phyloP scores from a whole-genome alignment of 2,113 vertebrate species.

The Sterrhoptilus dennistouni region DNA sequence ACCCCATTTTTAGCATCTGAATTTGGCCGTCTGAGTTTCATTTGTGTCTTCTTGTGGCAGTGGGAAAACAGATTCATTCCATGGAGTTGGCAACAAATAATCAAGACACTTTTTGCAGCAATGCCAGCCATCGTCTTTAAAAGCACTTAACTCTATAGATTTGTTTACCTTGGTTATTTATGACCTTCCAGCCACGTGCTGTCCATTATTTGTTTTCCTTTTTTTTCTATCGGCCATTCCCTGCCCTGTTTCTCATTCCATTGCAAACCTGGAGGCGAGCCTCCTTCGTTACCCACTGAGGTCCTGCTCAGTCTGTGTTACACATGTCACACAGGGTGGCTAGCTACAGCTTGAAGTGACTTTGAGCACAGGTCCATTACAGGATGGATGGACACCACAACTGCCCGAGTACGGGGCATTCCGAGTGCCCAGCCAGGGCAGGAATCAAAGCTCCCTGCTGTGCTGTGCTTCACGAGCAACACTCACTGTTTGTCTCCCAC shows the following conservation, averaged over 20 bases:
- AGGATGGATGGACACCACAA: not conserved
- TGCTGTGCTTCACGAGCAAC: constrained; percentile 9
- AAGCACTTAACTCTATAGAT: constrained; percentile 33
- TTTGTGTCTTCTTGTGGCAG: not conserved
- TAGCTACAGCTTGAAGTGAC: not conserved
- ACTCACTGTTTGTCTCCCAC: constrained; percentile 32
- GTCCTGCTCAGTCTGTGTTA: not conserved
- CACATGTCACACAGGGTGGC: not conserved
- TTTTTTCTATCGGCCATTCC: not conserved
- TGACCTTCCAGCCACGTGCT: not conserved
- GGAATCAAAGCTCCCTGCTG: constrained; percentile 26
- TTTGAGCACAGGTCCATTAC: not conserved
- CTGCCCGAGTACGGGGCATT: not conserved
- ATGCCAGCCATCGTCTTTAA: not conserved
- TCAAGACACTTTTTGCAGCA: not conserved
- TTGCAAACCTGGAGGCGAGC: not conserved
- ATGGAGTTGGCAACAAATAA: not conserved
- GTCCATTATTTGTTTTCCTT: not conserved
- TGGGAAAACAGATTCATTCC: not conserved
- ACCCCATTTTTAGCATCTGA: not conserved
- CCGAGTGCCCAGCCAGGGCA: not conserved
- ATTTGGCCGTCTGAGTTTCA: not conserved
- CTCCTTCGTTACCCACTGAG: not conserved
- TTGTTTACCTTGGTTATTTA: constrained; percentile 29
- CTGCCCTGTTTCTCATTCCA: not conserved